Evolutionary conservation across 1,140 invertebrate genomes (phyloP), one percentile per base, ranked within the genome.

Genomic region (Listronotus bonariensis): DNA sequence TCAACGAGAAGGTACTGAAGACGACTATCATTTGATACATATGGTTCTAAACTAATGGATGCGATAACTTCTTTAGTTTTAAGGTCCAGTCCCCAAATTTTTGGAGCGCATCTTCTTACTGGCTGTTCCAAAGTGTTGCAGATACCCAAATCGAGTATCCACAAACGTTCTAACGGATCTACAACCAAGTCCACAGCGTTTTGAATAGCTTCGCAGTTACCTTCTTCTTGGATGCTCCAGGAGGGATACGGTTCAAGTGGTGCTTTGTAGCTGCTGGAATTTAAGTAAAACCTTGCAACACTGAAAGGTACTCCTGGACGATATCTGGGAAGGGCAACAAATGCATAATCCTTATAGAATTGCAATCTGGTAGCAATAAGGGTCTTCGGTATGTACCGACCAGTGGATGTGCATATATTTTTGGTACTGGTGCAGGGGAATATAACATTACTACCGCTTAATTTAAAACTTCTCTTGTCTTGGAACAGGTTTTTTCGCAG

Each of bases 61-160:
- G 85, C 87, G 1, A 86, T 80, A 31, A 88, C 76, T 77, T 87
- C 86, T 32, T 82, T 82, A 38, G 81, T 83, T 43, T 82, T 78
- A 0, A 84, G 78, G 66, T 83, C 82, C 46, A 89, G 80, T n/a
- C 82, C 86, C 8, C 88, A 81, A 15, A 90, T 82, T 76, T 89
- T 90, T 0, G 88, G 86, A 10, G 81, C 77, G 64, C 86, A 87
- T n/a, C 84, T 81, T 8, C 83, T 81, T 1, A 86, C 80, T 0
- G 88, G 87, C 36, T 83, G 80, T 54, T 85, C 82, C 45, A 88
- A 70, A 1, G 85, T 88, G 64, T 89, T 86, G 1, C 87, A 83
- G 36, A 88, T 80, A 38, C 88, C 88, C 41, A 81, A 81, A 69
- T 90, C 88, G 46, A 90, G 77, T 2, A 85, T 81, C 88, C 89